phyloP scores from a whole-genome alignment of 2,797 vertebrate genomes.

The Anabas testudineus region DNA sequence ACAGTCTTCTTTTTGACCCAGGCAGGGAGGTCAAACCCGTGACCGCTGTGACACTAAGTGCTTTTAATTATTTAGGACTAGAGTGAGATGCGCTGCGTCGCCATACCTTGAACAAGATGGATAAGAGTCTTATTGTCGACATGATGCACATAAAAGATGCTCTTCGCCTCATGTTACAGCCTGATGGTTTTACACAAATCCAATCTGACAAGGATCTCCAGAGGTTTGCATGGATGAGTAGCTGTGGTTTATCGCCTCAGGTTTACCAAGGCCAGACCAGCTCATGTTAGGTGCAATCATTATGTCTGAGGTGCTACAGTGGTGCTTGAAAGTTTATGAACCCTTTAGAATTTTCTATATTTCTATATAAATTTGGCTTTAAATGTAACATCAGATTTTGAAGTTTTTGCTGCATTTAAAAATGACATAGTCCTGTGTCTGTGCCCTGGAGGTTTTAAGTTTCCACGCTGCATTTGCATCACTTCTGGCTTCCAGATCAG shows the following conservation, averaged over 20 bases:
- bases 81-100: constrained; percentile 48
- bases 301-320: neutral
- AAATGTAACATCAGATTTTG: too few species aligned
- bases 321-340: too few species aligned
- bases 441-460: too few species aligned
- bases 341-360: too few species aligned
- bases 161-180: constrained; percentile 68
- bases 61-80: constrained; percentile 76
- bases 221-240: constrained; percentile 50
- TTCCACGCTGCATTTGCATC: too few species aligned
- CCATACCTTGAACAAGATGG: constrained; percentile 59
- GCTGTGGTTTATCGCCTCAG: constrained; percentile 63
- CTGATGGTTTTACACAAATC: constrained; percentile 72
- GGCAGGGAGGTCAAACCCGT: constrained; percentile 62
- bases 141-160: constrained; percentile 58
- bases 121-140: constrained; percentile 61
- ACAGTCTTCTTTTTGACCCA: constrained; percentile 45
- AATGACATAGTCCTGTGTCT: too few species aligned
- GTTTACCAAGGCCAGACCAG: constrained; percentile 50
- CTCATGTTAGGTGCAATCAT: constrained; percentile 14
- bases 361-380: too few species aligned
- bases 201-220: constrained; percentile 72
- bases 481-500: too few species aligned
- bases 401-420: too few species aligned
- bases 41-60: constrained; percentile 70